Conservation (phyloP, 1,140 invertebrate species). For the Brachionus koreanus region DNA sequence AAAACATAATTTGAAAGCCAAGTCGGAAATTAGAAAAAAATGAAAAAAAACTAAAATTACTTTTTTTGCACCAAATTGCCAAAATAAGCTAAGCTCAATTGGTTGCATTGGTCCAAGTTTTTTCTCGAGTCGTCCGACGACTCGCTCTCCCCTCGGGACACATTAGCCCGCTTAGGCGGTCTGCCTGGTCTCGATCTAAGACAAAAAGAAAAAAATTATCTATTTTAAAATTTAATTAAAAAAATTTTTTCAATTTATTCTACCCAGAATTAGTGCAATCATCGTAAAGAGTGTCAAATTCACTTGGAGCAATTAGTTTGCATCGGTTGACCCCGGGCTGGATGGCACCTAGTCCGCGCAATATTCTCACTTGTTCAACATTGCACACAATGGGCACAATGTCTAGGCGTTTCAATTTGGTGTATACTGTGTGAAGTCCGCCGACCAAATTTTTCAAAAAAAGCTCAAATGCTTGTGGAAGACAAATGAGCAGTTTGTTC, state of each 20-base stretch:
- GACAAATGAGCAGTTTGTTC: conserved; percentile 90
- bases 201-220: not conserved
- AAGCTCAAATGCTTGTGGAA: conserved; percentile 94
- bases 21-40: not conserved
- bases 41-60: not conserved
- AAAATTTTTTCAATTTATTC: no score
- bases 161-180: conserved; percentile 27
- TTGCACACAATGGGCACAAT: conserved; percentile 98
- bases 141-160: not conserved
- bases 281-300: conserved; percentile 96
- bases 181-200: conserved; percentile 33
- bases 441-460: conserved; percentile 97
- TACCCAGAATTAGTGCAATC: conserved; percentile 99
- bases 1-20: no score
- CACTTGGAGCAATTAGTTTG: conserved; percentile 94
- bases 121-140: not conserved
- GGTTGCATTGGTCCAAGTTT: not conserved
- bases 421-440: conserved; percentile 96
- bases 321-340: conserved; percentile 98
- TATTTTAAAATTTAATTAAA: no score
- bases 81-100: not conserved
- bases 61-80: not conserved
- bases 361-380: conserved; percentile 88
- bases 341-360: conserved; percentile 92
- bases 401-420: conserved; percentile 94